Evolutionary conservation across 2,888 invertebrate species (phyloP).

Genomic region (Lathronympha strigana): DNA sequence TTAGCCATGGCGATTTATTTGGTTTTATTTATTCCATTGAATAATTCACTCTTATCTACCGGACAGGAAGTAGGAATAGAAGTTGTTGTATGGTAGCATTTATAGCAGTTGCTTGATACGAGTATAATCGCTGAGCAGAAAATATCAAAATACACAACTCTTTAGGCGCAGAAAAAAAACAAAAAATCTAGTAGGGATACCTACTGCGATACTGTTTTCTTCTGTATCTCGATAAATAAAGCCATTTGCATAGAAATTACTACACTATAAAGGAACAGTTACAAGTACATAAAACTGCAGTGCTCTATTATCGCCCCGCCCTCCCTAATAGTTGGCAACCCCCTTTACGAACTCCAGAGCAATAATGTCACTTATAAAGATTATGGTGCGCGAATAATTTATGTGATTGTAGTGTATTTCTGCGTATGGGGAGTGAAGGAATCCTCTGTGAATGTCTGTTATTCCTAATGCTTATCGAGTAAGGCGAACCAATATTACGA

Average conservation of each 20-base stretch:
- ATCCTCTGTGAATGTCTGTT: constrained; percentile 4
- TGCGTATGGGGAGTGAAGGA: constrained; percentile 26
- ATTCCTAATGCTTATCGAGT: not conserved
- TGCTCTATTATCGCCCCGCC: constrained; percentile 20
- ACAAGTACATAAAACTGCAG: constrained; percentile 23
- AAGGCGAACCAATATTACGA: not conserved
- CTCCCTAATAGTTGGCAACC: constrained; percentile 22
- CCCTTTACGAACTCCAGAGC: constrained; percentile 26
- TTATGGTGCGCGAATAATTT: constrained; percentile 40
- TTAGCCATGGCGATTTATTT: constrained; percentile 26
- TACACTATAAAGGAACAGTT: constrained; percentile 7
- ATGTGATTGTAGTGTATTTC: constrained; percentile 40
- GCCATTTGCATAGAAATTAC: not conserved
- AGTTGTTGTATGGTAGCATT: no score
- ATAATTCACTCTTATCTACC: not conserved
- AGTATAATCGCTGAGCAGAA: not conserved
- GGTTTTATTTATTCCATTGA: not conserved
- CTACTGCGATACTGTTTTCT: no score
- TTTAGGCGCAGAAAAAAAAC: no score
- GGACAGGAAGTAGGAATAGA: not conserved
- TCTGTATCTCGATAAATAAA: not conserved
- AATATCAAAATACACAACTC: no score
- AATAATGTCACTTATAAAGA: constrained; percentile 38
- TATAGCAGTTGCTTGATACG: no score
- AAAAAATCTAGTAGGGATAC: no score